Conservation (phyloP, 2,888 invertebrate genomes). For the Microplitis manilae region DNA sequence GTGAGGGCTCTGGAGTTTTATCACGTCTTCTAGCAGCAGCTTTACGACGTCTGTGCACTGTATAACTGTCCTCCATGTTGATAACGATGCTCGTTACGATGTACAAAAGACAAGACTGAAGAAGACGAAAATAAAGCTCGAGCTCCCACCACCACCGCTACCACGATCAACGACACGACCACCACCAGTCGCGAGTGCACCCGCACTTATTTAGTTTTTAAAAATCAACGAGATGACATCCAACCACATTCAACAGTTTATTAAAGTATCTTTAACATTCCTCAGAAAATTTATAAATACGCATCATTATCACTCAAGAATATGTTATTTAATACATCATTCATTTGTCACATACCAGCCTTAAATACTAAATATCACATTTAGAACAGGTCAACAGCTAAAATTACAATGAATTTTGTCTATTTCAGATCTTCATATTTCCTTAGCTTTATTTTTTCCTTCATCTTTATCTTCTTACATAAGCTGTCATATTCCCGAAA, state of each 20-base stretch:
- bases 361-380: not conserved
- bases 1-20: slow-evolving; percentile 65
- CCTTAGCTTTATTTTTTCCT: slow-evolving; percentile 27
- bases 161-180: slow-evolving; percentile 45
- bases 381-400: slow-evolving; percentile 7
- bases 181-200: slow-evolving; percentile 2
- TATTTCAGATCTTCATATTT: slow-evolving; percentile 11
- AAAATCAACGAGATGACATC: not conserved
- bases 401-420: slow-evolving; percentile 28
- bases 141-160: slow-evolving; percentile 62
- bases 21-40: slow-evolving; percentile 63
- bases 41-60: slow-evolving; percentile 67
- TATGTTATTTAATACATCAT: not conserved
- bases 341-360: not conserved
- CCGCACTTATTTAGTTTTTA: slow-evolving; percentile 19
- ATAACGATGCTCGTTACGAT: slow-evolving; percentile 11
- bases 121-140: slow-evolving; percentile 67
- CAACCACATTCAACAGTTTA: not conserved
- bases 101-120: slow-evolving; percentile 29
- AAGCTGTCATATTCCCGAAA: slow-evolving; percentile 42
- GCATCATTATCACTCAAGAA: slow-evolving; percentile 3
- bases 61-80: slow-evolving; percentile 68
- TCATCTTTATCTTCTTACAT: slow-evolving; percentile 33
- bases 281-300: not conserved
- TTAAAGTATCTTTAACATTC: not conserved